Percentiles rank a stretch among this genome's conserved stretches.
Conservation (phyloP, 2,113 vertebrate species). For the Oncorhynchus clarkii region DNA sequence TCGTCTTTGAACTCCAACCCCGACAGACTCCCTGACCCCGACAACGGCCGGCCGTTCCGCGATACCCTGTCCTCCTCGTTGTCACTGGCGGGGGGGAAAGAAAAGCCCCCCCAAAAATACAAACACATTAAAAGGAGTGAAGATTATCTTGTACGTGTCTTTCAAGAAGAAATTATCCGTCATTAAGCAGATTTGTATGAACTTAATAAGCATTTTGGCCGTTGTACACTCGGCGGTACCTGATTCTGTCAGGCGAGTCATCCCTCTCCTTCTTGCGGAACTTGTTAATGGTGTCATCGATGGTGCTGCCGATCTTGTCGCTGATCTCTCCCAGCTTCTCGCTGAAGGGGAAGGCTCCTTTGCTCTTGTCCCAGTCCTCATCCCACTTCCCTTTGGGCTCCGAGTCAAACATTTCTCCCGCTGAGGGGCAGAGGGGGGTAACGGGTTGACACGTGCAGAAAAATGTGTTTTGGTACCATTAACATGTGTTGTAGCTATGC, state of each 20-base stretch:
- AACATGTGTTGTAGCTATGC: no score
- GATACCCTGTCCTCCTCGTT: constrained; percentile 78
- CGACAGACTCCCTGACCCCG: constrained; percentile 67
- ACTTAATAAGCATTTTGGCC: no score
- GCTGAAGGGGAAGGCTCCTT: constrained; percentile 90
- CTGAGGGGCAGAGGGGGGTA: neutral
- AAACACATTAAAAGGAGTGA: neutral
- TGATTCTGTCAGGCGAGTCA: constrained; percentile 93
- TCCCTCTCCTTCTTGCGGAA: constrained; percentile 95
- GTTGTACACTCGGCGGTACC: constrained; percentile 64
- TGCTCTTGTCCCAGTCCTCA: constrained; percentile 92
- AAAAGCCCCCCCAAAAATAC: neutral
- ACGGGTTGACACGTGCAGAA: no score
- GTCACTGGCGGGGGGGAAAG: constrained; percentile 75
- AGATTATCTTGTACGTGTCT: neutral
- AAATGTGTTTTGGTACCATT: no score
- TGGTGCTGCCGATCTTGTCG: constrained; percentile 95
- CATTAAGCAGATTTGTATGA: no score
- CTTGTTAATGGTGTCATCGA: constrained; percentile 94
- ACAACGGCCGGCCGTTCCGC: constrained; percentile 73
- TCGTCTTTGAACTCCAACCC: constrained; percentile 93
- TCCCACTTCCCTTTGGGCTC: constrained; percentile 86
- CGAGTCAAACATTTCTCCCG: constrained; percentile 87
- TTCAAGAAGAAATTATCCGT: no score
- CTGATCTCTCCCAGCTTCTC: constrained; percentile 95